phyloP scores from a whole-genome alignment of 2,797 vertebrate species.

The Pipistrellus nathusii region DNA sequence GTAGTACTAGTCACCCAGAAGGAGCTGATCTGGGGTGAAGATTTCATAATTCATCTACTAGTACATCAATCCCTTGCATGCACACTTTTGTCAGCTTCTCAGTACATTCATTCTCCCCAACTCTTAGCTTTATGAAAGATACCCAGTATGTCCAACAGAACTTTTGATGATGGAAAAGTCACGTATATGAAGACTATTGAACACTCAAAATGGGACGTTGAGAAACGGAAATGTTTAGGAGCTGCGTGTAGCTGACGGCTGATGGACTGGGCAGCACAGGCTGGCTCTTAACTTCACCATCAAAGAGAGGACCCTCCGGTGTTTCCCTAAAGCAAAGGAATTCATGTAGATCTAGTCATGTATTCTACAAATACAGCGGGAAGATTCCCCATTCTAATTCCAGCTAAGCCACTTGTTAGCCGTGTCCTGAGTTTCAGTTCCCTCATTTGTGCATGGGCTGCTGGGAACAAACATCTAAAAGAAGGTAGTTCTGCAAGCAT shows the following conservation, averaged over 20 bases:
- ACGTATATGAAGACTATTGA: neutral
- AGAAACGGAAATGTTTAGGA: neutral
- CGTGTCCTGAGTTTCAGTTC: neutral
- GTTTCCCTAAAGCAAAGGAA: neutral
- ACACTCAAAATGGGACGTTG: neutral
- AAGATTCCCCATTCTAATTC: constrained; percentile 19
- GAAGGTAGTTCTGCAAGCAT: neutral
- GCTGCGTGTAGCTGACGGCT: neutral
- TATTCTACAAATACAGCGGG: neutral
- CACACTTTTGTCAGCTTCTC: neutral
- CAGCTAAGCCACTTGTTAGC: neutral
- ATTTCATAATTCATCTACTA: neutral
- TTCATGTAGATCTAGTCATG: neutral
- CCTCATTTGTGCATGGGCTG: neutral
- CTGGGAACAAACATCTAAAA: neutral
- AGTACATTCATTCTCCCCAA: neutral
- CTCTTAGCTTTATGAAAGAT: neutral
- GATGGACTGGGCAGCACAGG: neutral
- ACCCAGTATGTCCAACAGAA: neutral
- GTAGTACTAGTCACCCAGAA: neutral
- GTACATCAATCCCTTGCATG: neutral
- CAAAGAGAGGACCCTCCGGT: neutral
- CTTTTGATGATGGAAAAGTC: neutral
- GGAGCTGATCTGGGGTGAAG: neutral
- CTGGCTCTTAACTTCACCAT: neutral